A percentile compares a stretch with the other conserved stretches of the same genome.
These are phyloP conservation scores for Nyctereutes procyonoides DNA, from an alignment of 2,113 vertebrate genomes.

Conservation along the genomic window DNA sequence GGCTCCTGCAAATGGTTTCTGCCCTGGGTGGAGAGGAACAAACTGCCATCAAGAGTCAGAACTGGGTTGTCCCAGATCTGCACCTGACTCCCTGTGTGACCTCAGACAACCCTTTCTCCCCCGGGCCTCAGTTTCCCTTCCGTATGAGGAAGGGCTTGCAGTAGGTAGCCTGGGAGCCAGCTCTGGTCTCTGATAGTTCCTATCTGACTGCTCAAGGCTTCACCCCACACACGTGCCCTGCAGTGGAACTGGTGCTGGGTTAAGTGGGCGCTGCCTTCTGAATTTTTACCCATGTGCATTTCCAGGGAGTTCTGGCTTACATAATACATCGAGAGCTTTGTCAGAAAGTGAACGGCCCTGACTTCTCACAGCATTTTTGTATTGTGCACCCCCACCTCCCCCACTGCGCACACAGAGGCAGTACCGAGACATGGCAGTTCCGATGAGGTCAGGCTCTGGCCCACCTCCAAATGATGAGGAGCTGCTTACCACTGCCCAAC, in stretches of 20 bases:
- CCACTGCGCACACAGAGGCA: neutral
- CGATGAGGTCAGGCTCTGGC: constrained; percentile 55
- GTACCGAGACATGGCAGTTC: neutral
- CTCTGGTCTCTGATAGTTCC: neutral
- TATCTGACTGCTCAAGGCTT: neutral
- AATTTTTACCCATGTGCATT: neutral
- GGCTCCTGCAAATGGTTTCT: neutral
- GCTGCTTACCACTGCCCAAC: neutral
- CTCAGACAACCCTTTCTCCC: neutral
- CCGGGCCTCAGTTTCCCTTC: constrained; percentile 30
- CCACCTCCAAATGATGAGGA: neutral
- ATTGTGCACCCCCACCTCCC: neutral
- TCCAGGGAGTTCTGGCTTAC: neutral
- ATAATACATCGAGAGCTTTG: neutral
- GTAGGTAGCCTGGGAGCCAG: neutral
- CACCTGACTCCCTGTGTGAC: neutral
- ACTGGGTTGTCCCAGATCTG: neutral
- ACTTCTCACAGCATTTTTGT: neutral
- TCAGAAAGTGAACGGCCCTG: neutral
- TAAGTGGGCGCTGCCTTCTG: neutral
- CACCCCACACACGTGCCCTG: neutral
- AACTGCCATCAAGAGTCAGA: neutral
- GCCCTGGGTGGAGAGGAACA: neutral
- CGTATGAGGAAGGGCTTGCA: neutral
- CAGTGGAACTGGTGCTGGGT: neutral